Base-by-base conservation (phyloP, 1,140 invertebrate genomes). In the Drosophila aff. region DNA sequence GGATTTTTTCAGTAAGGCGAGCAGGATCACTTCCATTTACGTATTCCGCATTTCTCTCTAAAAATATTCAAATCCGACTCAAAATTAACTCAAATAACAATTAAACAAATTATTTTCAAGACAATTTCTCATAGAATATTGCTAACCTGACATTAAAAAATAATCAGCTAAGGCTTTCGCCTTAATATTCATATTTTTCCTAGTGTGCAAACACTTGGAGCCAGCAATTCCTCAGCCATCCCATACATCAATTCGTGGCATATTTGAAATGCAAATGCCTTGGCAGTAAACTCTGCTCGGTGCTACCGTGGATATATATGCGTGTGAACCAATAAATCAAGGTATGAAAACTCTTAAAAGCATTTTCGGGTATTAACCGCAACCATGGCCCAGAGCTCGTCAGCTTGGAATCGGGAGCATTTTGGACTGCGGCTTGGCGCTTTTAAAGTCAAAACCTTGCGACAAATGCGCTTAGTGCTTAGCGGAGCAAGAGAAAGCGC, bases 381-480 rank as follows among this genome's bases (percentile, higher is more conserved):
- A 63, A 41, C 58, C 63, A 44, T 49, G 47, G 67, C 66, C 81
- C 62, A 69, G 68, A 68, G 63, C 63, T 33, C 9, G 58, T 36
- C 15, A 38, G 21, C 18, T n/a, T 28, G 36, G 11, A 43, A 58
- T n/a, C 38, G 53, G 72, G 4, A 79, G 73, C 77, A 68, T 77
- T 83, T 89, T 83, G 71, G 59, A 72, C 71, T 64, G 81, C 67
- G 47, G 59, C 52, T 46, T 38, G 59, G 49, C 53, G 63, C 62
- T 76, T 73, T 86, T 89, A 82, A 82, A 66, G 69, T 67, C 62
- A 58, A 57, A 49, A 46, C 67, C 44, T 49, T 49, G 62, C 78
- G 81, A 85, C 85, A 90, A 89, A 89, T 83, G 77, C 81, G 84
- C 85, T 89, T 89, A 89, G 84, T 82, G 81, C 77, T 89, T 84